A percentile compares a stretch with the other conserved stretches of the same genome.
phyloP scores from a whole-genome alignment of 2,797 vertebrate species.

The Pangasius macronema region DNA sequence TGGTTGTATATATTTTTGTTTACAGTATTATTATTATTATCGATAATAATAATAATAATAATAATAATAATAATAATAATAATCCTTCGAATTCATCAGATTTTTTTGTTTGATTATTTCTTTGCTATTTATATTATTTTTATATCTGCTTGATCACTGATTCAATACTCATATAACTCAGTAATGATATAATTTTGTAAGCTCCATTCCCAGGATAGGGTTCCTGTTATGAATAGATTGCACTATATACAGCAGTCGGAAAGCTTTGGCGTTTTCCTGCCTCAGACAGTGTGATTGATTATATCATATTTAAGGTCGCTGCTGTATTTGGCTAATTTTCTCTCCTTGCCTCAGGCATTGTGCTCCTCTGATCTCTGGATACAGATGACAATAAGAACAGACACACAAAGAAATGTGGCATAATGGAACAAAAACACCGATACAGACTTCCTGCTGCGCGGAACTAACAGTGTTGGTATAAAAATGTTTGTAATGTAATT shows the following conservation, averaged over 20 bases:
- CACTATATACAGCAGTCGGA: conserved; percentile 52
- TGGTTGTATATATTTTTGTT: background rate
- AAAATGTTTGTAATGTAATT: background rate
- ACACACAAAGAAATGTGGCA: conserved; percentile 52
- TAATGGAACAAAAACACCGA: conserved; percentile 38
- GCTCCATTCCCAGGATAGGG: background rate
- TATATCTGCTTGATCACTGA: background rate
- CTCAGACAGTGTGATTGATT: conserved; percentile 77
- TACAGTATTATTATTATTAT: background rate
- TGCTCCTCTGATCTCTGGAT: conserved; percentile 69
- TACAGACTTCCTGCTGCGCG: conserved; percentile 35
- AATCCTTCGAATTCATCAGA: background rate
- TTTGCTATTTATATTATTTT: background rate
- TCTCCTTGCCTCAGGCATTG: conserved; percentile 67
- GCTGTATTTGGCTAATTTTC: conserved; percentile 76
- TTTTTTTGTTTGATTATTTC: background rate
- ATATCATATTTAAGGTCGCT: conserved; percentile 78
- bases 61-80: background rate
- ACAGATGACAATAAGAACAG: conserved; percentile 73
- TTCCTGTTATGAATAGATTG: conserved; percentile 38
- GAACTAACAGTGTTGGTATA: background rate
- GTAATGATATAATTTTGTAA: background rate
- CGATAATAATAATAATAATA: background rate
- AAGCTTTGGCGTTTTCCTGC: conserved; percentile 64
- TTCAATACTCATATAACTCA: too few species aligned